phyloP scores from a whole-genome alignment of 1,140 invertebrate genomes.

The Sarcophaga bullata region DNA sequence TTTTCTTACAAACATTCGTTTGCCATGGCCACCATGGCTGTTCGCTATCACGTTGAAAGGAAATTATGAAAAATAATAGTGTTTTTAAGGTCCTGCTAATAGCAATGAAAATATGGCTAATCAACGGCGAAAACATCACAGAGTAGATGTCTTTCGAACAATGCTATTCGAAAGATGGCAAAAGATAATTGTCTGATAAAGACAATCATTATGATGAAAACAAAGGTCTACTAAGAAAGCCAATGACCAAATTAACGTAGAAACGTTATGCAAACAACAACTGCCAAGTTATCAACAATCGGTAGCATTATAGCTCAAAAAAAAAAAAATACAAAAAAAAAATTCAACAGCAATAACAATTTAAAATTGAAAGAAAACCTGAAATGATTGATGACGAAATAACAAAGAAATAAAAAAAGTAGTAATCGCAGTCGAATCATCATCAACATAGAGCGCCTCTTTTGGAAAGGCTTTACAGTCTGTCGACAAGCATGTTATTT shows the following conservation, averaged over 20 bases:
- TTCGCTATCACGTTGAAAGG: neutral
- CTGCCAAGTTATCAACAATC: neutral
- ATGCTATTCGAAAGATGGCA: neutral
- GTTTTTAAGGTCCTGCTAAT: neutral
- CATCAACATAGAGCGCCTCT: neutral
- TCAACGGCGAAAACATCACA: no score
- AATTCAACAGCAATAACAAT: neutral
- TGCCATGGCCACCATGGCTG: neutral
- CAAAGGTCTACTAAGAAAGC: neutral
- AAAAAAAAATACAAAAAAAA: neutral
- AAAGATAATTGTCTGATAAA: neutral
- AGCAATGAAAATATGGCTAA: no score
- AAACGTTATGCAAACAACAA: neutral
- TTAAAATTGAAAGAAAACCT: neutral
- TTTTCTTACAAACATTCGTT: neutral
- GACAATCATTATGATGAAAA: neutral
- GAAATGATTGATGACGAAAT: conserved; percentile 36
- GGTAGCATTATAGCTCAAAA: neutral
- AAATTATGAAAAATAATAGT: neutral
- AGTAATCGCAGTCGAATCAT: conserved; percentile 28
- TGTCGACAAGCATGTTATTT: neutral
- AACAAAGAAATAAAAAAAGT: conserved; percentile 22
- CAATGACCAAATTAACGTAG: neutral
- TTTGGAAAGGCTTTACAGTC: neutral
- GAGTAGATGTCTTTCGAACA: no score